Conservation (phyloP, 2,888 invertebrate species). For the Aphodius sticticus region DNA sequence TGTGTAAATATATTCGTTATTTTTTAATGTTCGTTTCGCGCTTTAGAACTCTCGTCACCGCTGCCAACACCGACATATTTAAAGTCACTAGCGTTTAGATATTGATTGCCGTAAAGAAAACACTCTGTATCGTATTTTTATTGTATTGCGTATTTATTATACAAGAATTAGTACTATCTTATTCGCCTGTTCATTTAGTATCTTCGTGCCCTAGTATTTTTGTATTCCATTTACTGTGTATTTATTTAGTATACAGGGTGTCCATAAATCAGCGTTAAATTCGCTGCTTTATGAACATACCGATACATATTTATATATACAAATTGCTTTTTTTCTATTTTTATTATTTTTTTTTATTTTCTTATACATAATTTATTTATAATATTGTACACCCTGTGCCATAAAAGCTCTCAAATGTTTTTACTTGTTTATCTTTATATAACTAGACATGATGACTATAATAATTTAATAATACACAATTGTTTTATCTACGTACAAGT, state of each 20-base stretch:
- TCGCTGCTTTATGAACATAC: too few species aligned
- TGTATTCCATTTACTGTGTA: neutral
- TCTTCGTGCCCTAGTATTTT: neutral
- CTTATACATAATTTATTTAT: neutral
- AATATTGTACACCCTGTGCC: neutral
- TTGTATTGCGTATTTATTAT: neutral
- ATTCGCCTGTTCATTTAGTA: too few species aligned
- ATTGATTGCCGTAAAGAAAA: too few species aligned
- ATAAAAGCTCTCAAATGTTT: neutral
- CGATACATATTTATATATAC: neutral
- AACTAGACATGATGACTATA: neutral
- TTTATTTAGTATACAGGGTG: too few species aligned
- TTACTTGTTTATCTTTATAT: neutral
- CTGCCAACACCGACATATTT: neutral
- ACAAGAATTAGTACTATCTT: neutral
- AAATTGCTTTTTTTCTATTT: neutral
- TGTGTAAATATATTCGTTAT: neutral
- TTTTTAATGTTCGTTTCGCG: neutral
- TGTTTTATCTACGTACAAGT: neutral
- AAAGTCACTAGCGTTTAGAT: neutral
- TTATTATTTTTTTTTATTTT: neutral
- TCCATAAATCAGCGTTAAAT: too few species aligned
- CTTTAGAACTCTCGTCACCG: neutral
- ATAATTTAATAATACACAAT: neutral
- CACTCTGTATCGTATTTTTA: neutral